Conservation (phyloP, 1,140 invertebrate species). For the Hirudo medicinalis region DNA sequence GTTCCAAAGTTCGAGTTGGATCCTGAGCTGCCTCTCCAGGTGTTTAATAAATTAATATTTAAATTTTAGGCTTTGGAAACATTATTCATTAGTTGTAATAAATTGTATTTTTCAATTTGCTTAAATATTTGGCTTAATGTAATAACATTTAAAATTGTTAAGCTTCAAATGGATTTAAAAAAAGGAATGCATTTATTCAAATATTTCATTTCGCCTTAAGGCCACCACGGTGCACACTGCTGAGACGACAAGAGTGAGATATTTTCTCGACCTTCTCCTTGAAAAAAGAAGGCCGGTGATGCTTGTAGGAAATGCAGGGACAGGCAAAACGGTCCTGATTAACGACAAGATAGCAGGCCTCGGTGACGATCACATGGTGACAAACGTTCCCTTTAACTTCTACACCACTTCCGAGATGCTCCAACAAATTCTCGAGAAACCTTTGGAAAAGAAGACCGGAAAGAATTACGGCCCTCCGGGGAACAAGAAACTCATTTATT, state of each 20-base stretch:
- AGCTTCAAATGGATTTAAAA: too few relatives aligned
- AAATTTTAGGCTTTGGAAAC: background rate
- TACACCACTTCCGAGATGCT: slow-evolving; percentile 92
- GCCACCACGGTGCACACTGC: slow-evolving; percentile 80
- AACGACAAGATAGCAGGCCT: slow-evolving; percentile 68
- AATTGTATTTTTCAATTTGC: too few relatives aligned
- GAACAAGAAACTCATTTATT: slow-evolving; percentile 84
- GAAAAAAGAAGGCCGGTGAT: slow-evolving; percentile 75
- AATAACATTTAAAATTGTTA: too few relatives aligned
- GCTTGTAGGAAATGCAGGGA: slow-evolving; percentile 73
- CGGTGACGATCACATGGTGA: slow-evolving; percentile 70
- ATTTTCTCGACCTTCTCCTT: slow-evolving; percentile 78
- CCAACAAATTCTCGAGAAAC: slow-evolving; percentile 82
- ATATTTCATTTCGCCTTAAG: slow-evolving; percentile 37
- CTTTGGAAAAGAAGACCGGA: slow-evolving; percentile 91
- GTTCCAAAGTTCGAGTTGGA: slow-evolving; percentile 80
- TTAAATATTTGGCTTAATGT: too few relatives aligned
- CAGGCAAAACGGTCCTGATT: slow-evolving; percentile 45
- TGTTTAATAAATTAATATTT: slow-evolving; percentile 31
- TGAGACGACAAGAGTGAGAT: slow-evolving; percentile 77
- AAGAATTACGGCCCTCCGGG: slow-evolving; percentile 87
- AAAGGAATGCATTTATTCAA: background rate
- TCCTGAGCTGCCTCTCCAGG: slow-evolving; percentile 75
- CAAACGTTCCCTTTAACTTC: slow-evolving; percentile 89
- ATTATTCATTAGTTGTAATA: background rate